Percentiles rank a stretch among this genome's conserved stretches.
These are phyloP conservation scores for Drosophila antonietae DNA, from an alignment of 2,888 invertebrate species.

Conservation along the genomic window DNA sequence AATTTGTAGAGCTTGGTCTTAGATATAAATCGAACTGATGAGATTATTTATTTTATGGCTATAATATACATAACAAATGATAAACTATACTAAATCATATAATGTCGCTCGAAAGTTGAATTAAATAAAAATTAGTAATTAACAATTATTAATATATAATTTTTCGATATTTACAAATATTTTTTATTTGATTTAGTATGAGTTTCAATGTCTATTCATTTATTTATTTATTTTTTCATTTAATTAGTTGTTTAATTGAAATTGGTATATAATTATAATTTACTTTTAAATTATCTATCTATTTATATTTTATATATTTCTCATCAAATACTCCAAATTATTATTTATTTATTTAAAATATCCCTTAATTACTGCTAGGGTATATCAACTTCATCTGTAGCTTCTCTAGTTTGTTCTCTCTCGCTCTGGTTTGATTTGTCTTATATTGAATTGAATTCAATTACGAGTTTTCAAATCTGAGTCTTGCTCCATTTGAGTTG, in stretches of 20 bases:
- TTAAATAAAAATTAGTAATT: too few relatives aligned
- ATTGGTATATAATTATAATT: neutral
- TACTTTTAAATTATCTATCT: neutral
- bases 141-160: too few relatives aligned
- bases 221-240: neutral
- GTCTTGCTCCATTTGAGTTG: constrained; percentile 39
- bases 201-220: neutral
- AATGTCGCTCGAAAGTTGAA: neutral
- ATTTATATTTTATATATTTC: neutral
- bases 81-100: neutral
- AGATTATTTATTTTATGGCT: neutral
- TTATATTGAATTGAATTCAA: constrained; percentile 51
- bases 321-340: neutral
- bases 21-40: neutral
- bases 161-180: neutral
- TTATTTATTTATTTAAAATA: neutral
- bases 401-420: neutral
- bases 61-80: neutral
- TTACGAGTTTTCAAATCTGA: constrained; percentile 38
- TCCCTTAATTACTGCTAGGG: constrained; percentile 1
- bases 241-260: neutral
- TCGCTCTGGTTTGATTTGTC: constrained; percentile 6
- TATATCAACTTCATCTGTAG: neutral
- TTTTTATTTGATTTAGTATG: neutral
- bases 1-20: too few relatives aligned